Conservation (phyloP, 2,113 vertebrate species). For the Neodon shergylaensis region DNA sequence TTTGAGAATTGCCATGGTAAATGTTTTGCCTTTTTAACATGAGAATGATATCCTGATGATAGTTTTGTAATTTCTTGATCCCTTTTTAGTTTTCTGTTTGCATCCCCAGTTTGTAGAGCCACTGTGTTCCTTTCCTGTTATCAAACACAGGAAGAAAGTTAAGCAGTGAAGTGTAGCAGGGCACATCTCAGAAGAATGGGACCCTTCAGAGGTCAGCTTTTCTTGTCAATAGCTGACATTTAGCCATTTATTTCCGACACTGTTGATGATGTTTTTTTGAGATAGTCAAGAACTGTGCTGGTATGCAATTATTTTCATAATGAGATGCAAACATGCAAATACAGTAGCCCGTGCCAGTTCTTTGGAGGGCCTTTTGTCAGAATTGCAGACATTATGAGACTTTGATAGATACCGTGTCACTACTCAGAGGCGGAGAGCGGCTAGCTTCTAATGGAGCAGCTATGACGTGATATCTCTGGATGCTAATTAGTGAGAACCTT, state of each 20-base stretch:
- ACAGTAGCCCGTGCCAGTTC: constrained; percentile 88
- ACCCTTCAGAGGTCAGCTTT: constrained; percentile 95
- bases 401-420: constrained; percentile 94
- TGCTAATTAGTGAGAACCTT: constrained; percentile 87
- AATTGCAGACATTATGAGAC: constrained; percentile 87
- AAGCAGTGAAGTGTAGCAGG: constrained; percentile 81
- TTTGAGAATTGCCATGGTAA: constrained; percentile 59
- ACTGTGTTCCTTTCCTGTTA: constrained; percentile 81
- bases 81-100: constrained; percentile 52
- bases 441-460: constrained; percentile 86
- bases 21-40: constrained; percentile 19
- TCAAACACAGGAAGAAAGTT: constrained; percentile 86
- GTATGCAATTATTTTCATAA: constrained; percentile 96
- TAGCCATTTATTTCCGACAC: constrained; percentile 95
- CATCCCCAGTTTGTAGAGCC: constrained; percentile 52
- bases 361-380: constrained; percentile 94
- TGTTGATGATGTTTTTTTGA: constrained; percentile 91
- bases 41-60: constrained; percentile 22
- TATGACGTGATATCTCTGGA: constrained; percentile 82
- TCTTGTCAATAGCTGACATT: constrained; percentile 98
- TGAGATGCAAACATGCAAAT: constrained; percentile 99
- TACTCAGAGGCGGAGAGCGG: constrained; percentile 88
- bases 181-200: constrained; percentile 85
- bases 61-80: constrained; percentile 74
- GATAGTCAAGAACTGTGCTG: constrained; percentile 93